phyloP scores from a whole-genome alignment of 2,113 vertebrate genomes.

The Heterochromis multidens region DNA sequence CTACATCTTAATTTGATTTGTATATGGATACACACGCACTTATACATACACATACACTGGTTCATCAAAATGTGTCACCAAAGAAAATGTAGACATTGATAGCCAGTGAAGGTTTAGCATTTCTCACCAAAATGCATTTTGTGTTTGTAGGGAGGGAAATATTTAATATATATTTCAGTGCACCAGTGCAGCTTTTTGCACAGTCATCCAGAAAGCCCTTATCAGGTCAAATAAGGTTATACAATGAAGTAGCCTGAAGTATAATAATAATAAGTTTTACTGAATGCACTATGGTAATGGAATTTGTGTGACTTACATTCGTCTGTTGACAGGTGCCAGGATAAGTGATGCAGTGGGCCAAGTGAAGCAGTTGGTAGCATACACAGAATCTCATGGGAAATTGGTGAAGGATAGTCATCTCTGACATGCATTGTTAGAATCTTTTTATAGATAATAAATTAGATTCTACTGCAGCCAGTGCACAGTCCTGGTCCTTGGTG shows the following conservation, averaged over 20 bases:
- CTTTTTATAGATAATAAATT: slow-evolving; percentile 26
- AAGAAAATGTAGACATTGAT: background rate
- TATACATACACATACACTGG: background rate
- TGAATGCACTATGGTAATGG: background rate
- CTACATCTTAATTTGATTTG: background rate
- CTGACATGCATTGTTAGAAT: slow-evolving; percentile 1
- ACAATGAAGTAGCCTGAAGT: background rate
- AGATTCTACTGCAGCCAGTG: background rate
- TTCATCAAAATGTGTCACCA: background rate
- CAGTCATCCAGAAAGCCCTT: accelerated
- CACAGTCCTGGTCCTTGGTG: background rate
- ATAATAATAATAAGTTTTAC: background rate
- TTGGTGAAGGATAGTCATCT: background rate
- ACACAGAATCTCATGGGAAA: background rate
- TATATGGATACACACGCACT: background rate
- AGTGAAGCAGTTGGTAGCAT: background rate
- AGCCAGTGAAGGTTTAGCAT: background rate
- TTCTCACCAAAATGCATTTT: background rate
- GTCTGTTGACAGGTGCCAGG: background rate
- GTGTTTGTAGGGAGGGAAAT: background rate
- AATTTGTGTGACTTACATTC: background rate
- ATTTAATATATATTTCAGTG: background rate
- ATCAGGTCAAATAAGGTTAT: background rate
- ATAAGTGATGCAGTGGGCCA: background rate
- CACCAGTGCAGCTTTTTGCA: background rate